These are phyloP conservation scores for Drosophila peninsularis DNA, from an alignment of 2,888 invertebrate genomes.

Conservation along the genomic window DNA sequence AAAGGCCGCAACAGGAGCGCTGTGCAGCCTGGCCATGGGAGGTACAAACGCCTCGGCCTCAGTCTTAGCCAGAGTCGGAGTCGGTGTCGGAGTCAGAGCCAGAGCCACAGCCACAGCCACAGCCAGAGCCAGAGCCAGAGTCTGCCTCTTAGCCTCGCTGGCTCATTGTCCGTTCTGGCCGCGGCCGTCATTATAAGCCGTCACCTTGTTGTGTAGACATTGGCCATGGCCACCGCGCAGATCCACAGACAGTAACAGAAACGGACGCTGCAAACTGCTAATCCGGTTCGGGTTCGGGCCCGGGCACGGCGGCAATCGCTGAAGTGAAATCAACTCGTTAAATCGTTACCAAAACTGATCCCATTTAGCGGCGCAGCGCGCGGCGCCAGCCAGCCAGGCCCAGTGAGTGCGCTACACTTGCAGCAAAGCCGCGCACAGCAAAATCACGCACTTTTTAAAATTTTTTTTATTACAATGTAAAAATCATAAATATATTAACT, in stretches of 20 bases:
- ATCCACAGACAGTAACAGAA: slow-evolving; percentile 39
- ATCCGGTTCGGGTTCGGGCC: slow-evolving; percentile 57
- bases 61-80: slow-evolving; percentile 4
- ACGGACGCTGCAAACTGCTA: slow-evolving; percentile 58
- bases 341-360: slow-evolving; percentile 83
- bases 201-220: slow-evolving; percentile 81
- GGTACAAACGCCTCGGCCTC: slow-evolving; percentile 72
- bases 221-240: slow-evolving; percentile 76
- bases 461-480: too few species aligned
- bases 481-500: too few species aligned
- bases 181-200: slow-evolving; percentile 80
- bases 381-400: slow-evolving; percentile 61
- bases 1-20: slow-evolving; percentile 62
- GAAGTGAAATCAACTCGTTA: slow-evolving; percentile 83
- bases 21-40: slow-evolving; percentile 69
- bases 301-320: slow-evolving; percentile 76
- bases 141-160: slow-evolving; percentile 11
- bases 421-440: too few species aligned
- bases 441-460: too few species aligned
- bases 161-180: slow-evolving; percentile 63
- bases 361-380: slow-evolving; percentile 77
- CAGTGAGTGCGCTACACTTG: slow-evolving; percentile 40
- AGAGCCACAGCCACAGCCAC: slow-evolving; percentile 9
- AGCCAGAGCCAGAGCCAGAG: neutral
- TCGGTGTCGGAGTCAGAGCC: slow-evolving; percentile 1